Evolutionary conservation across 2,888 invertebrate species (phyloP).

Genomic region (Trichogramma evanescens): DNA sequence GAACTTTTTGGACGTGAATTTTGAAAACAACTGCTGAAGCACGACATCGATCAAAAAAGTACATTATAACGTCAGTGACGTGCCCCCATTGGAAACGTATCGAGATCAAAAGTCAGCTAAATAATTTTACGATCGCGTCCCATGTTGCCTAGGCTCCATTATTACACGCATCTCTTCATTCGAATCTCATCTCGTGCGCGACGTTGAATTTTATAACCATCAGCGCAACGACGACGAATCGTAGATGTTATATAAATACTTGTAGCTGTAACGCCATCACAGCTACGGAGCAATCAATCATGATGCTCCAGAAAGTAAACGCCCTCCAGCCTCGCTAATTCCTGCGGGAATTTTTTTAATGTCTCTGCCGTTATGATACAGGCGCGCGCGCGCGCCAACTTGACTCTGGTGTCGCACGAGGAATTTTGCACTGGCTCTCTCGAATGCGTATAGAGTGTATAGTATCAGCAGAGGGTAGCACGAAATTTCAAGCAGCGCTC

Average conservation of each 20-base stretch:
- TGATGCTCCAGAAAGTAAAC: too few relatives aligned
- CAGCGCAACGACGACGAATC: background rate
- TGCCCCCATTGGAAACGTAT: background rate
- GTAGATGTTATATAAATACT: conserved; percentile 4
- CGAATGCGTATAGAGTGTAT: too few relatives aligned
- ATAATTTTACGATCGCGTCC: conserved; percentile 14
- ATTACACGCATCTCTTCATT: conserved; percentile 17
- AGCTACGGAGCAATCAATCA: background rate
- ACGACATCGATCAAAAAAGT: background rate
- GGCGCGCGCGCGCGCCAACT: background rate
- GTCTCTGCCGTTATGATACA: conserved; percentile 1
- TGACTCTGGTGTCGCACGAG: background rate
- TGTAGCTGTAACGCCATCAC: background rate
- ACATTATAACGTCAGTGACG: background rate
- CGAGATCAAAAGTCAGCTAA: conserved; percentile 9
- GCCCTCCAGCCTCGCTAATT: conserved; percentile 6
- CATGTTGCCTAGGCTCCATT: conserved; percentile 4
- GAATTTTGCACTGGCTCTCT: too few relatives aligned
- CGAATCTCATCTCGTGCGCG: conserved; percentile 2
- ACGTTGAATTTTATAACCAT: conserved; percentile 7
- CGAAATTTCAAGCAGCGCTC: too few relatives aligned
- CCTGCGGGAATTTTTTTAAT: conserved; percentile 19
- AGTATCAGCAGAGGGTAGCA: too few relatives aligned
- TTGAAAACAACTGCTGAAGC: too few relatives aligned
- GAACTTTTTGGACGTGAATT: too few relatives aligned